Evolutionary conservation across 2,113 vertebrate species (phyloP).

Genomic region (Gorsachius goisagi): DNA sequence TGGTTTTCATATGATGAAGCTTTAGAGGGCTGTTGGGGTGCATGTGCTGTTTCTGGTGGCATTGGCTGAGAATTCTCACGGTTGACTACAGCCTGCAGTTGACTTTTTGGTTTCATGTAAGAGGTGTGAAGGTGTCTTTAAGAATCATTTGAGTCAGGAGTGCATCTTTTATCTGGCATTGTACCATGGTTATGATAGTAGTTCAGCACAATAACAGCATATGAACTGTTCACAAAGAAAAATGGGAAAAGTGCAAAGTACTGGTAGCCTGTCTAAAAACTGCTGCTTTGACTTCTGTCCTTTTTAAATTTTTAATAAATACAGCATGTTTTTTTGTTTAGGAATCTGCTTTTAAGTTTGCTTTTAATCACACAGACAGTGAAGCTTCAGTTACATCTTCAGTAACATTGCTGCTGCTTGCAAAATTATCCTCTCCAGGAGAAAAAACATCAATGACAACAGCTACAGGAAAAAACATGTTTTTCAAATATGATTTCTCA

Average conservation of each 20-base stretch:
- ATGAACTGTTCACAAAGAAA: background rate
- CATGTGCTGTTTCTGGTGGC: fast-evolving
- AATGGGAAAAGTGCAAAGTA: background rate
- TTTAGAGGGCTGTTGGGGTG: background rate
- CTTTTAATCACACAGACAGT: background rate
- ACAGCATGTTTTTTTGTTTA: background rate
- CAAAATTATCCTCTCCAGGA: background rate
- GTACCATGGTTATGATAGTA: background rate
- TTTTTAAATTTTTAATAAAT: background rate
- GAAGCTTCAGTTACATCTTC: background rate
- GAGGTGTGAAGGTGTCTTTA: background rate
- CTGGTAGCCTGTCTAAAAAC: background rate
- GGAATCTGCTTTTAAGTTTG: background rate
- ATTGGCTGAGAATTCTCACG: background rate
- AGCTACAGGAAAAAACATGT: background rate
- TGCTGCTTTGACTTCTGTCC: background rate
- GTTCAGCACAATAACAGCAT: background rate
- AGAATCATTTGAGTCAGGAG: background rate
- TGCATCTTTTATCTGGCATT: background rate
- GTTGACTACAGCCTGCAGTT: background rate
- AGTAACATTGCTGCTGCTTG: background rate
- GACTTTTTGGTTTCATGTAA: background rate
- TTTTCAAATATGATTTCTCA: background rate
- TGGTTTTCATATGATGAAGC: background rate
- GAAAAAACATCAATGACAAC: background rate